Percentiles rank a stretch among this genome's conserved stretches.
Evolutionary conservation across 2,113 vertebrate species (phyloP).

Genomic region (Podiceps cristatus): DNA sequence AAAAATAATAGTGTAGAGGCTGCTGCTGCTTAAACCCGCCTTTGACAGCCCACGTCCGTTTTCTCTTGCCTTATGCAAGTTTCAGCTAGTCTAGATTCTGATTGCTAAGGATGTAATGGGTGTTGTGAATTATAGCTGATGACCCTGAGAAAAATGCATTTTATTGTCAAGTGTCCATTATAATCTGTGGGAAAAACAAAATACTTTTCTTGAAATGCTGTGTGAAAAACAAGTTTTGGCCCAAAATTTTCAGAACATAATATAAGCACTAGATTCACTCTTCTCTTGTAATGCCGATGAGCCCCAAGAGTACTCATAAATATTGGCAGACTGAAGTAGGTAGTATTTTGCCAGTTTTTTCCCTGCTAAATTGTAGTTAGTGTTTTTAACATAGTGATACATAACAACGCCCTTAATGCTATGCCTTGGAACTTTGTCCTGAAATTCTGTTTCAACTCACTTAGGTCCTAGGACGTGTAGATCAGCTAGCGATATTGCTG

Average conservation of each 20-base stretch:
- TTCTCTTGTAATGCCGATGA: constrained; percentile 36
- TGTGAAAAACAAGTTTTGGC: constrained; percentile 56
- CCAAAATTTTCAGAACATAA: constrained; percentile 18
- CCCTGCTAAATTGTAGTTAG: constrained; percentile 26
- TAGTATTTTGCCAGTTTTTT: constrained; percentile 51
- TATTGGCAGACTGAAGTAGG: constrained; percentile 49
- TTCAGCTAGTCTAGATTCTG: neutral
- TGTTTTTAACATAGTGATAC: constrained; percentile 47
- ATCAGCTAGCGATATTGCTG: neutral
- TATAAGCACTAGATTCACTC: constrained; percentile 1
- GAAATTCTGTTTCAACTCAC: constrained; percentile 48
- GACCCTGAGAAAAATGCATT: constrained; percentile 43
- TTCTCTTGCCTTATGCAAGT: neutral
- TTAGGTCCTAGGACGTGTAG: neutral
- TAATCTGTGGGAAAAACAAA: constrained; percentile 65
- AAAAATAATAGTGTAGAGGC: neutral
- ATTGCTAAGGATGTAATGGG: neutral
- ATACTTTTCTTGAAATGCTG: constrained; percentile 51
- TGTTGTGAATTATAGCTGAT: neutral
- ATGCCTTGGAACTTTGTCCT: neutral
- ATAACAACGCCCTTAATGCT: constrained; percentile 58
- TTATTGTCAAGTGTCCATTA: constrained; percentile 37
- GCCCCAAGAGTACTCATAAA: constrained; percentile 41
- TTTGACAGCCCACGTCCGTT: fast-evolving
- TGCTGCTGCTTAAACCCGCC: neutral